These are phyloP conservation scores for Oncorhynchus tshawytscha DNA, from an alignment of 2,113 vertebrate genomes.

Conservation along the genomic window DNA sequence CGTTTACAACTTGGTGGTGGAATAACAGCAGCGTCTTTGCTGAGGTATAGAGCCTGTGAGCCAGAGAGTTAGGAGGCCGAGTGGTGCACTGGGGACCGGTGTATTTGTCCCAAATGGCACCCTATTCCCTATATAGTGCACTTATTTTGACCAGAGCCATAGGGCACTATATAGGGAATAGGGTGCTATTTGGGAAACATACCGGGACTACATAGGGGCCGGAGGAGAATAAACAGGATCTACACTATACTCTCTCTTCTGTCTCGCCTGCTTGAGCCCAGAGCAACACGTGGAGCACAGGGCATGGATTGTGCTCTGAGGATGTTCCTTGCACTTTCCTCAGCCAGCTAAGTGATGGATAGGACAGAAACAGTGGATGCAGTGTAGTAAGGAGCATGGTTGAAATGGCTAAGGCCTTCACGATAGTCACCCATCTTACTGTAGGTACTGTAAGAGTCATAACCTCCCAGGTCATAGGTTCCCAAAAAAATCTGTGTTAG, in stretches of 20 bases:
- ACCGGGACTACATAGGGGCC: not conserved
- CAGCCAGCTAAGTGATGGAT: not conserved
- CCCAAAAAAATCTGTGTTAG: conserved; percentile 47
- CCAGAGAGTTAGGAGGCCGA: conserved; percentile 15
- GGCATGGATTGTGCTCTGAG: not conserved
- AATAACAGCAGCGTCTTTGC: conserved; percentile 60
- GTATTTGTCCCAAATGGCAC: too few relatives aligned
- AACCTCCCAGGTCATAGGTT: conserved; percentile 48
- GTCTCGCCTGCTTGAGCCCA: not conserved
- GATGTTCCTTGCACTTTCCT: not conserved
- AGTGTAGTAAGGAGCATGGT: not conserved
- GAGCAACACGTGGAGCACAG: not conserved
- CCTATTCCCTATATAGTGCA: too few relatives aligned
- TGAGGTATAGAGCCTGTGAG: conserved; percentile 31
- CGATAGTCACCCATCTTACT: conserved; percentile 18
- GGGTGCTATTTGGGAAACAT: too few relatives aligned
- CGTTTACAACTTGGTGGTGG: conserved; percentile 64
- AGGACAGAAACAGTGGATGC: not conserved
- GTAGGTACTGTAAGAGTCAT: conserved; percentile 36
- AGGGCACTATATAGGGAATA: too few relatives aligned
- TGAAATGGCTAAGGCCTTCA: not conserved
- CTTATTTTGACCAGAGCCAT: too few relatives aligned
- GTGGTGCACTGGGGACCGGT: conserved; percentile 1
- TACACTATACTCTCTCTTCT: not conserved
- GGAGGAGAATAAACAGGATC: not conserved